These are phyloP conservation scores for Temnothorax ravouxi DNA, from an alignment of 2,888 invertebrate genomes.

Conservation along the genomic window DNA sequence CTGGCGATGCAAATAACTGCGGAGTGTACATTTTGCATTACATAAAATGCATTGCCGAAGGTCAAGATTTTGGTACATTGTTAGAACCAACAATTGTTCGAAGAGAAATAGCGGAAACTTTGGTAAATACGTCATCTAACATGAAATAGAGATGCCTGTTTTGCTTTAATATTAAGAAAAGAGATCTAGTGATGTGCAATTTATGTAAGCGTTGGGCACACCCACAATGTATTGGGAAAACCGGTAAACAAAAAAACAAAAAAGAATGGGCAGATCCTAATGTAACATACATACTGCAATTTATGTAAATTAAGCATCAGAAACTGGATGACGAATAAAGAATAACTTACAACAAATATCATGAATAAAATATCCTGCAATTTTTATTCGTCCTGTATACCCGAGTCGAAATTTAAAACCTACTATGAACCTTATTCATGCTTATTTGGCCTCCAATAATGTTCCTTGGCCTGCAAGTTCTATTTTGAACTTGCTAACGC, in stretches of 20 bases:
- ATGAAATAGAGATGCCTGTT: slow-evolving; percentile 42
- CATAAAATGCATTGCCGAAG: slow-evolving; percentile 44
- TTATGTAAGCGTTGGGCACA: slow-evolving; percentile 52
- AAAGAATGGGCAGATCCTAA: slow-evolving; percentile 18
- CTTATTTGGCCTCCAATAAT: too few species aligned
- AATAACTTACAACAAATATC: too few species aligned
- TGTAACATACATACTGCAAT: background rate
- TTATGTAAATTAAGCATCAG: slow-evolving; percentile 9
- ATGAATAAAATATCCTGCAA: too few species aligned
- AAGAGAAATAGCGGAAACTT: slow-evolving; percentile 8
- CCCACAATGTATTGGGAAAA: slow-evolving; percentile 24
- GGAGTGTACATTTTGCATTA: slow-evolving; percentile 51
- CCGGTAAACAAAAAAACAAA: slow-evolving; percentile 25
- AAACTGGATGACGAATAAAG: too few species aligned
- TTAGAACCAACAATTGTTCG: slow-evolving; percentile 36
- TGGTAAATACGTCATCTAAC: slow-evolving; percentile 36
- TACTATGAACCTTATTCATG: too few species aligned
- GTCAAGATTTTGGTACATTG: background rate
- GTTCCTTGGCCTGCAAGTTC: too few species aligned
- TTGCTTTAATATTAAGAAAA: slow-evolving; percentile 28
- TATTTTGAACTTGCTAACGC: too few species aligned
- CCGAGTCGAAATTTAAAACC: too few species aligned
- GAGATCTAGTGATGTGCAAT: slow-evolving; percentile 12
- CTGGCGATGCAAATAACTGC: slow-evolving; percentile 40
- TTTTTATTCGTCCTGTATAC: too few species aligned